Conservation (phyloP, 1,140 invertebrate species). For the Plectrocnemia conspersa region DNA sequence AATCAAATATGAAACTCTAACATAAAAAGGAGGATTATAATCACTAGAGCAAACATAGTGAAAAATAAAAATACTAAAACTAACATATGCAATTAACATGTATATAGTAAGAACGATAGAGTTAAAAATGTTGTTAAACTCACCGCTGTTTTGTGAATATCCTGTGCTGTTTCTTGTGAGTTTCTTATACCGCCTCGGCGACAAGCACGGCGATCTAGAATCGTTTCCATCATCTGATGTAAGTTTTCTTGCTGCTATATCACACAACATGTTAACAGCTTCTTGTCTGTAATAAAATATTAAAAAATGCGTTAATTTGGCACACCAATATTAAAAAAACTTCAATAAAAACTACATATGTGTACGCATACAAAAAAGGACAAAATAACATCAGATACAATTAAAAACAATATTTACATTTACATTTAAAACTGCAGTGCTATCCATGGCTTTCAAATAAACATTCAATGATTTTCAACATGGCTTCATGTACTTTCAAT, state of each 20-base stretch:
- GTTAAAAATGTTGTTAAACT: constrained; percentile 23
- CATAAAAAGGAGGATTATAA: constrained; percentile 8
- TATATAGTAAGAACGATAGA: background rate
- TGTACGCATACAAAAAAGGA: too few relatives aligned
- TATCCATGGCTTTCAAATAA: too few relatives aligned
- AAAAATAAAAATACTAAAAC: constrained; percentile 15
- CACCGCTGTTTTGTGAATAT: constrained; percentile 49
- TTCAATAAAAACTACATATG: too few relatives aligned
- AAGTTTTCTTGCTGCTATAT: constrained; percentile 69
- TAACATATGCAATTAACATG: constrained; percentile 8
- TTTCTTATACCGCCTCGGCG: constrained; percentile 55
- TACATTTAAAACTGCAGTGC: too few relatives aligned
- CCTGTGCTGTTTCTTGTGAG: constrained; percentile 50
- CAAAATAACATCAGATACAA: too few relatives aligned
- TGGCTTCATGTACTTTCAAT: too few relatives aligned
- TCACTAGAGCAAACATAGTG: constrained; percentile 21
- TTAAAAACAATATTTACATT: too few relatives aligned
- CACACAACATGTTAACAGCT: constrained; percentile 76
- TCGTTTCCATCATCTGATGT: constrained; percentile 59
- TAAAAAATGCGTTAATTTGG: too few relatives aligned
- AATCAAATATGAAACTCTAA: constrained; percentile 21
- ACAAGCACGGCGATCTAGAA: constrained; percentile 57
- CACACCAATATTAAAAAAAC: too few relatives aligned
- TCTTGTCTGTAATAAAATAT: constrained; percentile 60
- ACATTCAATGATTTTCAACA: too few relatives aligned